A percentile compares a stretch with the other conserved stretches of the same genome.
These are phyloP conservation scores for Melangyna quadrimaculata DNA, from an alignment of 2,888 invertebrate genomes.

Conservation along the genomic window DNA sequence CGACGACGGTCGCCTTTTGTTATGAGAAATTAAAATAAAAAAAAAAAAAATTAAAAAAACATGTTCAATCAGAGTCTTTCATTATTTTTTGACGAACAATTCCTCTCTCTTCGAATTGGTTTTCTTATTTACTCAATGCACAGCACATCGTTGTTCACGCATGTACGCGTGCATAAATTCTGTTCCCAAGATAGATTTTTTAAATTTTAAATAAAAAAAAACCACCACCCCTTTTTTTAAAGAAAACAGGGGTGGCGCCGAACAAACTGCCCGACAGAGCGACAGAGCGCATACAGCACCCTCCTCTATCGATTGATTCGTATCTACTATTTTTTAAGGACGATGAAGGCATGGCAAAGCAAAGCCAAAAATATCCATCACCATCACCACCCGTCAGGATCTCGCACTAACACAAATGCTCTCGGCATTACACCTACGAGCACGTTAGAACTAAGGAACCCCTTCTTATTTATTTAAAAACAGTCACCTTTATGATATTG, in stretches of 20 bases:
- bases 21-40: constrained; percentile 36
- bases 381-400: not conserved
- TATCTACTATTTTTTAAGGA: constrained; percentile 45
- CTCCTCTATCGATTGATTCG: constrained; percentile 65
- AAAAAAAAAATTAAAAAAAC: constrained; percentile 19
- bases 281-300: constrained; percentile 25
- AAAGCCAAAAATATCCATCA: not conserved
- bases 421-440: constrained; percentile 26
- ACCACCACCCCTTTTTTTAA: constrained; percentile 53
- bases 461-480: constrained; percentile 61
- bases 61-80: constrained; percentile 7
- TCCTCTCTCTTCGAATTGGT: constrained; percentile 25
- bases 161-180: constrained; percentile 12
- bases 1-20: constrained; percentile 57
- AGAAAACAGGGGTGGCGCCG: not conserved
- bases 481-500: constrained; percentile 1
- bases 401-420: constrained; percentile 60
- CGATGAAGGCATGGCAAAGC: constrained; percentile 50
- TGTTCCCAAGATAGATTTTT: constrained; percentile 40
- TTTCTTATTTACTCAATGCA: constrained; percentile 51
- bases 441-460: constrained; percentile 33
- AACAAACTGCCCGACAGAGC: constrained; percentile 15
- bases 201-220: constrained; percentile 53
- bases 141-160: constrained; percentile 18
- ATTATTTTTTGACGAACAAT: constrained; percentile 35